Conservation (phyloP, 2,797 vertebrate species). For the Microctenopoma stevenorrisi region DNA sequence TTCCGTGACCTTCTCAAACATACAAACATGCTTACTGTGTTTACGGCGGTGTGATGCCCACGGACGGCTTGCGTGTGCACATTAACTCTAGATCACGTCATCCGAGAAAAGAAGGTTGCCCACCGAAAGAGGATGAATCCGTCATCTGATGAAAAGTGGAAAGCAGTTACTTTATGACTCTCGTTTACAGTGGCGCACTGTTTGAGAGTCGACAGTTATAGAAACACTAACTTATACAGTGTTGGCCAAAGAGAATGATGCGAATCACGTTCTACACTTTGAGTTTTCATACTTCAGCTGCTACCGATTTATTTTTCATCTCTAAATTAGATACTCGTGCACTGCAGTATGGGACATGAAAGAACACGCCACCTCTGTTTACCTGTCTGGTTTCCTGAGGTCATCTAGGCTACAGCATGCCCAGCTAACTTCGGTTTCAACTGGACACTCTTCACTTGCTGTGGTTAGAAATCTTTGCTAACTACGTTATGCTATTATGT, state of each 20-base stretch:
- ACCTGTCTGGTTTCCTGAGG: conserved; percentile 76
- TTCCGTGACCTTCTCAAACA: conserved; percentile 72
- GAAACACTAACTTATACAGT: conserved; percentile 4
- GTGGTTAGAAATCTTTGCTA: conserved; percentile 63
- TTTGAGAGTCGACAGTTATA: conserved; percentile 12
- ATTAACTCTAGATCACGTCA: conserved; percentile 66
- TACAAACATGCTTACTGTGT: conserved; percentile 46
- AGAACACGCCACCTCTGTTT: conserved; percentile 71
- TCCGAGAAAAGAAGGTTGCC: conserved; percentile 54
- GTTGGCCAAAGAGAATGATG: conserved; percentile 21
- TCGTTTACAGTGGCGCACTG: conserved; percentile 31
- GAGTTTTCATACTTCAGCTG: conserved; percentile 40
- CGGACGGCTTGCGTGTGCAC: conserved; percentile 58
- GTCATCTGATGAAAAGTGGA: conserved; percentile 39
- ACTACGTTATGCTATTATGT: conserved; percentile 58
- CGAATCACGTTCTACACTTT: conserved; percentile 26
- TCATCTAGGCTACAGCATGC: conserved; percentile 65
- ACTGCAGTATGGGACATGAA: conserved; percentile 59
- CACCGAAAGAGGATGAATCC: conserved; percentile 53
- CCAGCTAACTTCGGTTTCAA: conserved; percentile 59
- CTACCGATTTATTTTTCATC: conserved; percentile 64
- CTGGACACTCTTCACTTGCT: conserved; percentile 61
- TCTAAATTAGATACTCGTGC: conserved; percentile 66
- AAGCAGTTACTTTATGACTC: conserved; percentile 35
- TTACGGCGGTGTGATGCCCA: conserved; percentile 43